Evolutionary conservation across 2,888 invertebrate species (phyloP).

Genomic region (Melangyna quadrimaculata): DNA sequence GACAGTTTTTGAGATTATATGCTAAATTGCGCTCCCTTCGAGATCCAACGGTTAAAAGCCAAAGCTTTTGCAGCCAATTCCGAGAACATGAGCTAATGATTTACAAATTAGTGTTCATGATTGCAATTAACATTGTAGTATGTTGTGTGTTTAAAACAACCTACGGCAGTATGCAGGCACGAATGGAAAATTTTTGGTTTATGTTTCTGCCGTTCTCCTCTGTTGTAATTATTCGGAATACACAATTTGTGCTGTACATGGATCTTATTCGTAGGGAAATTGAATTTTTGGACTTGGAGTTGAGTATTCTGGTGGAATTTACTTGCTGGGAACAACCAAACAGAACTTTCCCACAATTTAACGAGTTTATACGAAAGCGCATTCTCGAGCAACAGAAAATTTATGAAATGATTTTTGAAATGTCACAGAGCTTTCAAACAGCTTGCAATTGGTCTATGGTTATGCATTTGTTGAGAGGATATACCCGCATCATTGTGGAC

Average conservation of each 20-base stretch:
- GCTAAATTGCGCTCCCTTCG: neutral
- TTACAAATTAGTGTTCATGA: neutral
- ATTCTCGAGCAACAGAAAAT: constrained; percentile 75
- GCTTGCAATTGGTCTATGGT: constrained; percentile 75
- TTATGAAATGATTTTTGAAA: constrained; percentile 74
- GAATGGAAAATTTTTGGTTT: constrained; percentile 73
- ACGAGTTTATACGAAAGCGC: constrained; percentile 74
- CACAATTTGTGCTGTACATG: constrained; percentile 76
- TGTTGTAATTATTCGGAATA: constrained; percentile 73
- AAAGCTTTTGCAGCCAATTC: constrained; percentile 1
- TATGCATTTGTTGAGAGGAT: constrained; percentile 74
- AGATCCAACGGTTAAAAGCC: neutral
- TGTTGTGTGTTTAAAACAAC: neutral
- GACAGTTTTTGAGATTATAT: constrained; percentile 58
- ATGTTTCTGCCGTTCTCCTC: constrained; percentile 74
- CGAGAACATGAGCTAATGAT: constrained; percentile 11
- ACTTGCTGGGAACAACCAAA: constrained; percentile 73
- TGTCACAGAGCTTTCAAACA: constrained; percentile 74
- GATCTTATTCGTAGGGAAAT: constrained; percentile 75
- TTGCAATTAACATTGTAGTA: neutral
- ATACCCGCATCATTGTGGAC: constrained; percentile 75
- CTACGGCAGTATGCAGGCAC: neutral
- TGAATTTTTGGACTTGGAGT: constrained; percentile 73
- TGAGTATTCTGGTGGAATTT: constrained; percentile 75
- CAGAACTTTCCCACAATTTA: constrained; percentile 74